A percentile compares a stretch with the other conserved stretches of the same genome.
Evolutionary conservation across 2,113 vertebrate species (phyloP).

Genomic region (Sclerurus mexicanus): DNA sequence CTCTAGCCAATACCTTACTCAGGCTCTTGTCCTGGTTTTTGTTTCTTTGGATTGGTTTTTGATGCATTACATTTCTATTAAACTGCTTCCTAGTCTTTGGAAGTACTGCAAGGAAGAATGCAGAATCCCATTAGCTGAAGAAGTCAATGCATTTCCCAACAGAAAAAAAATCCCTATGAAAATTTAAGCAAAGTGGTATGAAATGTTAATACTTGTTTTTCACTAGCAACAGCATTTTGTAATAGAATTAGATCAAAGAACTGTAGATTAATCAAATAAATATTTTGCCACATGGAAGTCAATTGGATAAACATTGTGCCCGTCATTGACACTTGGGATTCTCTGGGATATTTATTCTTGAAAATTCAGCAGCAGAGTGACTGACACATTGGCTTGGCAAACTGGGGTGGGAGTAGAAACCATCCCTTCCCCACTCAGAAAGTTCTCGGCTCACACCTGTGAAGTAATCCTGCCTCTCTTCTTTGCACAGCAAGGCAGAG

Average conservation of each 20-base stretch:
- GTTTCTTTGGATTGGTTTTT: background rate
- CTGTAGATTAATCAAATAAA: background rate
- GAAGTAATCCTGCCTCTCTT: background rate
- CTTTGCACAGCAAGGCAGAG: background rate
- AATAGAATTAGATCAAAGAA: conserved; percentile 18
- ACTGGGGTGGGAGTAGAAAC: background rate
- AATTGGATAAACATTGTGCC: background rate
- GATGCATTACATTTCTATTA: background rate
- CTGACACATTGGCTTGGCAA: background rate
- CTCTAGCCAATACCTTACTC: background rate
- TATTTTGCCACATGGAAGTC: background rate
- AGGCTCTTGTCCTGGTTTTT: background rate
- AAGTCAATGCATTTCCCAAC: background rate
- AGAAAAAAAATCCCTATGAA: conserved; percentile 1
- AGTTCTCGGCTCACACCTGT: background rate
- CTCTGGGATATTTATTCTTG: background rate
- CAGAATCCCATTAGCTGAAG: background rate
- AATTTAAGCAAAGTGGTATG: background rate
- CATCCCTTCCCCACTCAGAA: background rate
- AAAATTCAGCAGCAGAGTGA: background rate
- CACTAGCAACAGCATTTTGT: background rate
- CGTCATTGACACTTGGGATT: background rate
- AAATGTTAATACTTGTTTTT: conserved; percentile 27
- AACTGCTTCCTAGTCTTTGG: background rate
- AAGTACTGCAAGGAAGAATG: background rate